phyloP scores from a whole-genome alignment of 2,888 invertebrate genomes.

The Melolontha melolontha region DNA sequence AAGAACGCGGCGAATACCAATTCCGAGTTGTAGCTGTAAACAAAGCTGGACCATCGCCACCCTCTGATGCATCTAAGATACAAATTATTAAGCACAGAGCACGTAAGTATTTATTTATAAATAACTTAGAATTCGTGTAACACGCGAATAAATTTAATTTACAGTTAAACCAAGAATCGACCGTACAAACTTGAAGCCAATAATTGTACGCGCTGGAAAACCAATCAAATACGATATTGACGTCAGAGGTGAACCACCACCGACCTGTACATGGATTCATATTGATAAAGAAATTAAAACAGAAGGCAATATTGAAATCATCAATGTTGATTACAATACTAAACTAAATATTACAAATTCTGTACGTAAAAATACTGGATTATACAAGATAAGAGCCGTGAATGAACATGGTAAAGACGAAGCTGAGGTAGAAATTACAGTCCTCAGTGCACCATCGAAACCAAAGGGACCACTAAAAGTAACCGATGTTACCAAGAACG shows the following conservation, averaged over 20 bases:
- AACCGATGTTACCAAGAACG: conserved; percentile 87
- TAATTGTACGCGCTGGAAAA: conserved; percentile 92
- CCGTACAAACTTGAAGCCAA: conserved; percentile 90
- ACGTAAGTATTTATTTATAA: conserved; percentile 71
- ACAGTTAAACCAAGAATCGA: conserved; percentile 97
- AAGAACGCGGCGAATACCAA: conserved; percentile 91
- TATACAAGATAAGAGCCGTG: conserved; percentile 89
- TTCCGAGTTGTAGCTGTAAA: conserved; percentile 93
- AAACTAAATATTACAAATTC: conserved; percentile 85
- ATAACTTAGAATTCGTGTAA: conserved; percentile 10
- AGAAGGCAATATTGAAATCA: conserved; percentile 78
- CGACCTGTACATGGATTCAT: conserved; percentile 92
- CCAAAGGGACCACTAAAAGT: conserved; percentile 93
- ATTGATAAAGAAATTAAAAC: conserved; percentile 81
- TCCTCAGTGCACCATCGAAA: conserved; percentile 76
- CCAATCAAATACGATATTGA: conserved; percentile 93
- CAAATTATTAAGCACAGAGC: conserved; percentile 90
- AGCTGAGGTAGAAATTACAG: conserved; percentile 93
- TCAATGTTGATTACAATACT: conserved; percentile 91
- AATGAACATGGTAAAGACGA: conserved; percentile 94
- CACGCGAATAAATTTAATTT: conserved; percentile 46
- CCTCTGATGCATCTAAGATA: conserved; percentile 91
- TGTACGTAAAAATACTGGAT: conserved; percentile 86
- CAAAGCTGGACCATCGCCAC: conserved; percentile 91
- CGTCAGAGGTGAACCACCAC: conserved; percentile 95